A percentile compares a stretch with the other conserved stretches of the same genome.
Conservation (phyloP, 2,797 vertebrate genomes). For the Enteromius unitaeniatus region DNA sequence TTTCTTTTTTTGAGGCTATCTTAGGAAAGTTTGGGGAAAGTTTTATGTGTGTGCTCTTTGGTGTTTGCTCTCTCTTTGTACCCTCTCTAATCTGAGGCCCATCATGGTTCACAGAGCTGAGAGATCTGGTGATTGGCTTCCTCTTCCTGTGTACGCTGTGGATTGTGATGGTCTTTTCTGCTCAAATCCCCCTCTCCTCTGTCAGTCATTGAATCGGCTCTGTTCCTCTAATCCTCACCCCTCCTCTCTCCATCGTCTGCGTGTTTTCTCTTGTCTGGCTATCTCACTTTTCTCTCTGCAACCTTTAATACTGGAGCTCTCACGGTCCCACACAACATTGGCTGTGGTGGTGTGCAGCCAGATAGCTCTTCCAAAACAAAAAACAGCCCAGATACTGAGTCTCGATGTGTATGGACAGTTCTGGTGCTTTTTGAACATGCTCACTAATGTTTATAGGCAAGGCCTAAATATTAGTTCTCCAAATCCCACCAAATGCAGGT, state of each 20-base stretch:
- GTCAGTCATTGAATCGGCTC: slow-evolving; percentile 41
- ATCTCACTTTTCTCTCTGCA: slow-evolving; percentile 36
- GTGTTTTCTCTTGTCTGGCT: slow-evolving; percentile 23
- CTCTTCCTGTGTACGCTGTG: slow-evolving; percentile 52
- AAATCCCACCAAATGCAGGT: neutral
- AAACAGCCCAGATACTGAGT: neutral
- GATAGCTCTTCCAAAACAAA: slow-evolving; percentile 23
- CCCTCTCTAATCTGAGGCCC: slow-evolving; percentile 35
- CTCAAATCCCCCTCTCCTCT: slow-evolving; percentile 44
- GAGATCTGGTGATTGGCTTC: slow-evolving; percentile 28
- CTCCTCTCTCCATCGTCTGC: slow-evolving; percentile 14
- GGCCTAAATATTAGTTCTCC: neutral
- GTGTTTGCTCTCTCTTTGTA: slow-evolving; percentile 19
- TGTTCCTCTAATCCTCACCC: slow-evolving; percentile 43
- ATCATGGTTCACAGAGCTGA: slow-evolving; percentile 36
- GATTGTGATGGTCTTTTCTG: slow-evolving; percentile 42
- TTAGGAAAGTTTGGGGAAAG: neutral
- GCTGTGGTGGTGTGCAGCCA: neutral
- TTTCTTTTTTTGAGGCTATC: neutral
- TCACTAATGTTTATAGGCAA: neutral
- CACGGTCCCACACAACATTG: slow-evolving; percentile 31
- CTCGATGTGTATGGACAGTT: neutral
- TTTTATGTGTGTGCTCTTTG: neutral
- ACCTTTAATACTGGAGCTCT: slow-evolving; percentile 42
- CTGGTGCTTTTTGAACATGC: neutral